These are phyloP conservation scores for Eretmocerus hayati DNA, from an alignment of 2,888 invertebrate species.

Conservation along the genomic window DNA sequence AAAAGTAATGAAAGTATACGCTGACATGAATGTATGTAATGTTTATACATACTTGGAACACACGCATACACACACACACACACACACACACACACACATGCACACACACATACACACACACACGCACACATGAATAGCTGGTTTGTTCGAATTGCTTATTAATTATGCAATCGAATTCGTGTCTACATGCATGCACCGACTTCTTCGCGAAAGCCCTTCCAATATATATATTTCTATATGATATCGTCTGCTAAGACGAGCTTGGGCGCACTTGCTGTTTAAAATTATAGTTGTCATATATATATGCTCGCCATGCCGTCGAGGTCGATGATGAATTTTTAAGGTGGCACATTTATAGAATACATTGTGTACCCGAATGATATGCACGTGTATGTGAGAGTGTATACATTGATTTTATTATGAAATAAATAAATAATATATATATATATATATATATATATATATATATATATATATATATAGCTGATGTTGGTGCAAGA, in stretches of 20 bases:
- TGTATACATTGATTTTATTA: constrained; percentile 1
- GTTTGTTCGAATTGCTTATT: constrained; percentile 1
- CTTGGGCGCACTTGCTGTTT: constrained; percentile 9
- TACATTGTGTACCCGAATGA: constrained; percentile 9
- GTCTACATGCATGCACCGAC: background rate
- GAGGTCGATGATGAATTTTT: constrained; percentile 19
- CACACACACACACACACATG: too few relatives aligned
- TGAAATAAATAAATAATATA: background rate
- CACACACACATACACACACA: too few relatives aligned
- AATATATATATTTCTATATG: too few relatives aligned
- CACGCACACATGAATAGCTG: too few relatives aligned
- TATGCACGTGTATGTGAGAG: background rate
- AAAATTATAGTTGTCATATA: constrained; percentile 20
- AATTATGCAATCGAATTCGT: constrained; percentile 17
- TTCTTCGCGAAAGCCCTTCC: constrained; percentile 1
- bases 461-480: background rate
- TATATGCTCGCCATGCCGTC: constrained; percentile 1
- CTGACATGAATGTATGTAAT: too few relatives aligned
- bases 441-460: background rate
- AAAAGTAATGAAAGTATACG: too few relatives aligned
- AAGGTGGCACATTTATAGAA: constrained; percentile 15
- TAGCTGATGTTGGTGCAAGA: too few relatives aligned
- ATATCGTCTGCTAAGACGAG: background rate
- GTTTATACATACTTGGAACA: too few relatives aligned
- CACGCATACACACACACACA: too few relatives aligned